These are phyloP conservation scores for Plagodis dolabraria DNA, from an alignment of 2,888 invertebrate genomes.

Conservation along the genomic window DNA sequence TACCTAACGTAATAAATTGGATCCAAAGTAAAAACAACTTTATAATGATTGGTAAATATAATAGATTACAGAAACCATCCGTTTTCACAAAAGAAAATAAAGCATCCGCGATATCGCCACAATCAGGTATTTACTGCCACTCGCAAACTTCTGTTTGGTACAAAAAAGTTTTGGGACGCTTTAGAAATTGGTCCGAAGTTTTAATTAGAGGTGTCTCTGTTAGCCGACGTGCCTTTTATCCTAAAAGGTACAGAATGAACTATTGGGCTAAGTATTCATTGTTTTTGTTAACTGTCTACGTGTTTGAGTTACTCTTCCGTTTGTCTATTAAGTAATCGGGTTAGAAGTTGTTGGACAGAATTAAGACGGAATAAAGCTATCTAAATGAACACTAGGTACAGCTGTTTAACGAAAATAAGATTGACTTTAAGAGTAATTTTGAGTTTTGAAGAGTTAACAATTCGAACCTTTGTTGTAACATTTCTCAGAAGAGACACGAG, in stretches of 20 bases:
- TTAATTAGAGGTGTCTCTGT: slow-evolving; percentile 61
- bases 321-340: slow-evolving; percentile 1
- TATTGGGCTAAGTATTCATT: slow-evolving; percentile 19
- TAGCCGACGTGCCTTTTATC: slow-evolving; percentile 38
- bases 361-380: too few species aligned
- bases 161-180: slow-evolving; percentile 48
- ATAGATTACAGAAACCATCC: too few species aligned
- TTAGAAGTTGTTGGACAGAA: slow-evolving; percentile 1
- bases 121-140: slow-evolving; percentile 32
- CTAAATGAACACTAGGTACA: too few species aligned
- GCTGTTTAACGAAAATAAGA: too few species aligned
- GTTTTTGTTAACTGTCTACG: slow-evolving; percentile 19
- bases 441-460: too few species aligned
- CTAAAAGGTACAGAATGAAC: slow-evolving; percentile 17
- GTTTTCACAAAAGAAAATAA: slow-evolving; percentile 11
- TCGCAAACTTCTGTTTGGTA: slow-evolving; percentile 33
- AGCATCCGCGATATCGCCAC: slow-evolving; percentile 24
- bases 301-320: slow-evolving; percentile 2
- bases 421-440: too few species aligned
- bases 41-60: neutral
- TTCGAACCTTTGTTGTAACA: too few species aligned
- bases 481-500: too few species aligned
- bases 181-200: slow-evolving; percentile 49
- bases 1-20: too few species aligned
- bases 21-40: too few species aligned